Base-by-base conservation (phyloP, 2,888 invertebrate genomes). In the Cordilura impudica region DNA sequence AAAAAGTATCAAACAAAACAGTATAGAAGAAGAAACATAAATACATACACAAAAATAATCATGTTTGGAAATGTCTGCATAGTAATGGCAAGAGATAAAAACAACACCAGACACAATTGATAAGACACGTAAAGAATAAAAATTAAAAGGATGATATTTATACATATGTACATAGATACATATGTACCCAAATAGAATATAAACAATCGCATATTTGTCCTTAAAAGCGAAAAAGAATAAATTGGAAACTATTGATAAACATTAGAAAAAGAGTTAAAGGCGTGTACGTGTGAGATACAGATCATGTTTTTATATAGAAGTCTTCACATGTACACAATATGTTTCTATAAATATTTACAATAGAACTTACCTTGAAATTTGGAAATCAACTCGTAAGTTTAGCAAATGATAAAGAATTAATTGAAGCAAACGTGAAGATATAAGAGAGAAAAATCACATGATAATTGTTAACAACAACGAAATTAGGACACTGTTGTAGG, bases 331-430 rank as follows among this genome's bases (percentile, higher is more conserved):
- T n/a, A n/a, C 4, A 39, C n/a, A 39, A n/a, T n/a, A 39, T 39
- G n/a, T 39, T n/a, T 39, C 12, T 39, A 12, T n/a, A 39, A 39
- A 39, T 4, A 26, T 26, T 7, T 8, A 49, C 19, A 4, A 49
- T 16, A 47, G 21, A 51, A 56, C 75, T 76, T 65, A 76, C 75
- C 75, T 76, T 76, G 69, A 63, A 75, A 63, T 51, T 75, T 26
- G 70, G n/a, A 39, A 29, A 70, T 56, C 29, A 56, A 69, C 16
- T 56, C 56, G 31, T 69, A 70, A 70, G 56, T 70, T 54, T 76
- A 47, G 75, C 75, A 76, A 76, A 76, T 70, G 56, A 76, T 70
- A 70, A 39, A 63, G 56, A 70, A 69, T 70, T 49, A 61, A 65
- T 49, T 76, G 43, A 63, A 76, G 75, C 75, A 70, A 70, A 75